Conservation (phyloP, 2,888 invertebrate species). For the Crioceris asparagi region DNA sequence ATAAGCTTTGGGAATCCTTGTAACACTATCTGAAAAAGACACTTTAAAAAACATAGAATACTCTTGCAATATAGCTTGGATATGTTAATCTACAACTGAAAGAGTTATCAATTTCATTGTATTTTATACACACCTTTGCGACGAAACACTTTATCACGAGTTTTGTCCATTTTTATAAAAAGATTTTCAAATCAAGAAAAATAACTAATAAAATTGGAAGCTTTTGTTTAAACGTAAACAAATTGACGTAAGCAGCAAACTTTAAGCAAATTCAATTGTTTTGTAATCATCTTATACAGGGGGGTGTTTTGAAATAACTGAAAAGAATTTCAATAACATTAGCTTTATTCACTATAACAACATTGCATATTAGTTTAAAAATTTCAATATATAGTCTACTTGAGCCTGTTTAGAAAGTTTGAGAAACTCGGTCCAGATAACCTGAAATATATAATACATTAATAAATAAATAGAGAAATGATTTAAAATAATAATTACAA, state of each 20-base stretch:
- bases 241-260: slow-evolving; percentile 7
- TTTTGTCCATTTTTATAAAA: slow-evolving; percentile 26
- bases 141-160: slow-evolving; percentile 33
- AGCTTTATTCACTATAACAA: slow-evolving; percentile 6
- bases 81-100: slow-evolving; percentile 1
- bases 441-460: slow-evolving; percentile 17
- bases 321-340: neutral
- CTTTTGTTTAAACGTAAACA: slow-evolving; percentile 21
- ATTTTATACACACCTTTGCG: slow-evolving; percentile 34
- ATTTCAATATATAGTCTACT: neutral
- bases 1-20: slow-evolving; percentile 29
- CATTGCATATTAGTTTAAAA: slow-evolving; percentile 2
- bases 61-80: neutral
- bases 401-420: slow-evolving; percentile 12
- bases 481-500: slow-evolving; percentile 38
- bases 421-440: slow-evolving; percentile 25
- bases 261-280: neutral
- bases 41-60: slow-evolving; percentile 15
- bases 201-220: slow-evolving; percentile 21
- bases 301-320: neutral
- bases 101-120: slow-evolving; percentile 2
- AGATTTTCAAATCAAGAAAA: slow-evolving; percentile 21
- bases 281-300: neutral
- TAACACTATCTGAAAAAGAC: slow-evolving; percentile 33
- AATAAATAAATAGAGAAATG: neutral